Evolutionary conservation across 2,113 vertebrate species (phyloP).

Genomic region (Lepus timidus): DNA sequence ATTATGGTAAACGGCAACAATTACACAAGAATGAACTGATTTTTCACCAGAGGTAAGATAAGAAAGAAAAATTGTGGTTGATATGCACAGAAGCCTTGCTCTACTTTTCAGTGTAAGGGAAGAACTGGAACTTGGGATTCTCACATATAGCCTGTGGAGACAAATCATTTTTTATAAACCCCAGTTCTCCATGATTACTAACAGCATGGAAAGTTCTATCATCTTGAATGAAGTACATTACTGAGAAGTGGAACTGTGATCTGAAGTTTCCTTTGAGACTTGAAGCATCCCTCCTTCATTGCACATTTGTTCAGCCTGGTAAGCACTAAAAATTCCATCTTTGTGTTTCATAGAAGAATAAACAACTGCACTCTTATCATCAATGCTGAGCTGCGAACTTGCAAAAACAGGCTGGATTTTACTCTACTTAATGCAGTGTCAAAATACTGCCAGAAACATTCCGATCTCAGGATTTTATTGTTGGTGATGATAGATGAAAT

Average conservation of each 20-base stretch:
- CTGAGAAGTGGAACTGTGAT: neutral
- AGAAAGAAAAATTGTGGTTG: neutral
- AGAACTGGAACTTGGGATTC: neutral
- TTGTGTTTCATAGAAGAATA: slow-evolving; percentile 53
- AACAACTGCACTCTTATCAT: slow-evolving; percentile 61
- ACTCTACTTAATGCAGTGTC: neutral
- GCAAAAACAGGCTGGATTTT: slow-evolving; percentile 45
- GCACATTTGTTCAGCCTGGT: neutral
- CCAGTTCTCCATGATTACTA: neutral
- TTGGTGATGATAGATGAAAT: slow-evolving; percentile 58
- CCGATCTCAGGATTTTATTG: slow-evolving; percentile 60
- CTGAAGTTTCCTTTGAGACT: slow-evolving; percentile 3
- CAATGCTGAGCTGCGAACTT: slow-evolving; percentile 60
- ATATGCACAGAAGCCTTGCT: neutral
- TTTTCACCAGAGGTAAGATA: neutral
- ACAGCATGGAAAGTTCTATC: neutral
- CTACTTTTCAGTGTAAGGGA: neutral
- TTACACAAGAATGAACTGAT: neutral
- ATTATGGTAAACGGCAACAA: neutral
- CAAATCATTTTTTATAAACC: neutral
- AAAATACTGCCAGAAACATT: slow-evolving; percentile 48
- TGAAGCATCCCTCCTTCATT: neutral
- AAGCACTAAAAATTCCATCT: slow-evolving; percentile 48
- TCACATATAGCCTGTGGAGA: neutral
- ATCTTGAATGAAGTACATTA: neutral